Conservation (phyloP, 2,888 invertebrate genomes). For the Quadroppia sp. region DNA sequence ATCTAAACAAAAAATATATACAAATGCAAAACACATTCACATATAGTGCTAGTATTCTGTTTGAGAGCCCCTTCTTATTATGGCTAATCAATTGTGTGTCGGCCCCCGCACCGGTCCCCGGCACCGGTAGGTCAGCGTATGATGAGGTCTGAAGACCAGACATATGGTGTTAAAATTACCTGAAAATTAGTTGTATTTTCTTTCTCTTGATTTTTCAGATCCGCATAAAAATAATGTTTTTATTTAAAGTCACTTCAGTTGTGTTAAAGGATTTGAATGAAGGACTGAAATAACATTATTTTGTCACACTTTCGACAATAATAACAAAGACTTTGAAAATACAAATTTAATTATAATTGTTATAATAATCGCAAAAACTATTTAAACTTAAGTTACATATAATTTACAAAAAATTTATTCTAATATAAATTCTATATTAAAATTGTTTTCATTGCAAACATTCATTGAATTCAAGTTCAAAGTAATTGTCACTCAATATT, state of each 20-base stretch:
- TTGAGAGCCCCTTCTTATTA: too few species aligned
- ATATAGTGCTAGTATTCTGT: not conserved
- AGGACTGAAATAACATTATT: too few species aligned
- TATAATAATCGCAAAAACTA: not conserved
- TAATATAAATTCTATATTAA: not conserved
- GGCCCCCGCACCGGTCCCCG: too few species aligned
- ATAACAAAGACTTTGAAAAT: too few species aligned
- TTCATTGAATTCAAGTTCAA: slow-evolving; percentile 19
- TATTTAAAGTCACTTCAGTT: not conserved
- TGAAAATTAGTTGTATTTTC: not conserved
- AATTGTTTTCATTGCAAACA: not conserved
- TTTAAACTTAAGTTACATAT: not conserved
- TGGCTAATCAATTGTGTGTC: too few species aligned
- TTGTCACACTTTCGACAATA: too few species aligned
- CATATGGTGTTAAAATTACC: too few species aligned
- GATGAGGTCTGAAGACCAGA: too few species aligned
- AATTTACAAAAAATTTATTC: not conserved
- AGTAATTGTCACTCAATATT: too few species aligned
- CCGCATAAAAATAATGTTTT: not conserved
- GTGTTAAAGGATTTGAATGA: not conserved
- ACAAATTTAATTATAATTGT: too few species aligned
- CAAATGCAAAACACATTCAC: not conserved
- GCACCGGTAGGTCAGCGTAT: not conserved
- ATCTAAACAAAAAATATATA: not conserved
- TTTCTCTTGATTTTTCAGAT: not conserved